A percentile compares a stretch with the other conserved stretches of the same genome.
phyloP scores from a whole-genome alignment of 2,888 invertebrate genomes.

The Polylopha cassiicola region DNA sequence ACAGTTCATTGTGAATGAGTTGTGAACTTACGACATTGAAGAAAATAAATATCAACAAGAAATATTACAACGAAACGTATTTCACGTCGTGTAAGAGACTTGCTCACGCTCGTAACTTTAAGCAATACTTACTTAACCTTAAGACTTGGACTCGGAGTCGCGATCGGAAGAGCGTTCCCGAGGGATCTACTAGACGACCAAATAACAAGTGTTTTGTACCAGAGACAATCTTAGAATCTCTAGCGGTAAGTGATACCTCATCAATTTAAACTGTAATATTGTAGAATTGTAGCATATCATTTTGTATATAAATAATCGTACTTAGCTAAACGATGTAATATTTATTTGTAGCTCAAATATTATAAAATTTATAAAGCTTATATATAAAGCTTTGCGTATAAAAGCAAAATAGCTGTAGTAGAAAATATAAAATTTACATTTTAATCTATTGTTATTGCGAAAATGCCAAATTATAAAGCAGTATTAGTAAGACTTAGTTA shows the following conservation, averaged over 20 bases:
- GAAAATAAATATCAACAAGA: no score
- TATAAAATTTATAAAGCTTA: no score
- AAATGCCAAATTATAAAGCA: constrained; percentile 38
- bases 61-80: no score
- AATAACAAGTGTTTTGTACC: constrained; percentile 34
- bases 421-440: not conserved
- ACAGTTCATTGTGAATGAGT: no score
- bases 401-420: no score
- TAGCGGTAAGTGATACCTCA: constrained; percentile 42
- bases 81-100: no score
- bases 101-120: constrained; percentile 11
- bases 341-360: no score
- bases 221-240: constrained; percentile 31
- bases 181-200: constrained; percentile 52
- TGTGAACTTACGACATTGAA: no score
- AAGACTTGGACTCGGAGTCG: constrained; percentile 1
- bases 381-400: no score
- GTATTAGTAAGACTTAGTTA: constrained; percentile 39
- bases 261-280: constrained; percentile 30
- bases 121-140: constrained; percentile 7
- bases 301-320: constrained; percentile 27
- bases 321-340: no score
- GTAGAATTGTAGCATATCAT: constrained; percentile 55
- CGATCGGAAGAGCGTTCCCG: no score
- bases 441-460: constrained; percentile 20